phyloP scores from a whole-genome alignment of 1,140 invertebrate species.

The Drosophila repleta region DNA sequence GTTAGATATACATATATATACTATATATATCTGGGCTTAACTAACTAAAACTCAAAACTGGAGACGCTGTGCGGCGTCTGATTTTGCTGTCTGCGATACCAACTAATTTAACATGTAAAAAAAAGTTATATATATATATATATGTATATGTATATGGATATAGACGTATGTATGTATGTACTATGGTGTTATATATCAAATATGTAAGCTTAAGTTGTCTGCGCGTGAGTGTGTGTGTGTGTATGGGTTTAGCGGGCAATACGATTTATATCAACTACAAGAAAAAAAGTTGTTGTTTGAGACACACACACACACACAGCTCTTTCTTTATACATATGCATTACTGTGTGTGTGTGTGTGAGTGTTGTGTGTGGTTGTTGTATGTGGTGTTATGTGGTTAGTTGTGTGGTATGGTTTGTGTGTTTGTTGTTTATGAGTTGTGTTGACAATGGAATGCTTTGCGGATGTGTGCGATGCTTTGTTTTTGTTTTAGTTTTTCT shows the following conservation, averaged over 20 bases:
- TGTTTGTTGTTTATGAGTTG: not conserved
- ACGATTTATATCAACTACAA: constrained; percentile 19
- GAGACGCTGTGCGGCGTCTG: constrained; percentile 11
- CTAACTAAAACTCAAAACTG: constrained; percentile 41
- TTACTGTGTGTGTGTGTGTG: not conserved
- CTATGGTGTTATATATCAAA: constrained; percentile 6
- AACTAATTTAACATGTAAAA: constrained; percentile 69
- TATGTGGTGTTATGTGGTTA: too few species aligned
- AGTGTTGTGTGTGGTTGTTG: not conserved
- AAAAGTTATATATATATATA: constrained; percentile 39
- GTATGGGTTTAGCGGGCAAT: not conserved
- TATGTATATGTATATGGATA: constrained; percentile 16
- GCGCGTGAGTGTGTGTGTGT: not conserved
- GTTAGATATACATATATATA: constrained; percentile 3
- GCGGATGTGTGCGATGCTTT: constrained; percentile 19
- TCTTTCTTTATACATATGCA: constrained; percentile 22
- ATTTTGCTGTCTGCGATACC: constrained; percentile 42
- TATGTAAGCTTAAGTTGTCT: constrained; percentile 6
- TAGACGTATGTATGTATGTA: constrained; percentile 38
- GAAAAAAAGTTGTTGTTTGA: constrained; percentile 14
- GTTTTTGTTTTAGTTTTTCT: constrained; percentile 10
- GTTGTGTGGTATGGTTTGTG: too few species aligned
- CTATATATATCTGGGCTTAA: constrained; percentile 8
- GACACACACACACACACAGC: constrained; percentile 3
- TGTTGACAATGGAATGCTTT: constrained; percentile 30